These are phyloP conservation scores for Arge pagana DNA, from an alignment of 2,888 invertebrate genomes.

Conservation along the genomic window DNA sequence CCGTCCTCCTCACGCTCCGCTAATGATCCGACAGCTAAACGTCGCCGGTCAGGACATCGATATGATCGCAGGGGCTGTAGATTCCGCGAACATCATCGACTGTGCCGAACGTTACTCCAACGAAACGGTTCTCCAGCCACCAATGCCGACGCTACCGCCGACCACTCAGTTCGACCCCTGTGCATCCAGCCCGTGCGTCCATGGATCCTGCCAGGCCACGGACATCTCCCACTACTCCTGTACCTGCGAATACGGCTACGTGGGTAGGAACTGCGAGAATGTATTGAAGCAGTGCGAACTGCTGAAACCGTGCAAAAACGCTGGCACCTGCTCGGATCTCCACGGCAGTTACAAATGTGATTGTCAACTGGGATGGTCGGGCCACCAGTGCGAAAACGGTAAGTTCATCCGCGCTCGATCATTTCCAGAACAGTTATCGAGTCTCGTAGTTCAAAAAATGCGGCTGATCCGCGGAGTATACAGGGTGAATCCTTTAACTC, in stretches of 20 bases:
- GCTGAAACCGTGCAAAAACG: constrained; percentile 76
- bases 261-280: constrained; percentile 68
- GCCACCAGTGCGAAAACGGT: constrained; percentile 80
- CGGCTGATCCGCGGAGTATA: no score
- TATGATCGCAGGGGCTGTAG: constrained; percentile 73
- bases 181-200: constrained; percentile 44
- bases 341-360: constrained; percentile 71
- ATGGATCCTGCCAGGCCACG: constrained; percentile 47
- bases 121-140: constrained; percentile 29
- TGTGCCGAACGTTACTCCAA: constrained; percentile 62
- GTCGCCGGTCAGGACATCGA: constrained; percentile 71
- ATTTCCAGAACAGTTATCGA: not conserved
- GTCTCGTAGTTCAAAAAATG: not conserved
- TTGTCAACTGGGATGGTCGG: constrained; percentile 80
- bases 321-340: constrained; percentile 71
- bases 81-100: constrained; percentile 81
- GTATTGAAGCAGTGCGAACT: constrained; percentile 68
- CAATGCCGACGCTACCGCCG: constrained; percentile 26
- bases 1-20: no score
- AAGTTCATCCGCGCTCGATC: constrained; percentile 44
- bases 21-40: constrained; percentile 70
- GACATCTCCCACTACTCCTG: constrained; percentile 49
- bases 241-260: constrained; percentile 55
- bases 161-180: constrained; percentile 41
- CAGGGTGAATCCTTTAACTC: no score